Conservation (phyloP, 2,888 invertebrate genomes). For the Eumacrocentrus americanus region DNA sequence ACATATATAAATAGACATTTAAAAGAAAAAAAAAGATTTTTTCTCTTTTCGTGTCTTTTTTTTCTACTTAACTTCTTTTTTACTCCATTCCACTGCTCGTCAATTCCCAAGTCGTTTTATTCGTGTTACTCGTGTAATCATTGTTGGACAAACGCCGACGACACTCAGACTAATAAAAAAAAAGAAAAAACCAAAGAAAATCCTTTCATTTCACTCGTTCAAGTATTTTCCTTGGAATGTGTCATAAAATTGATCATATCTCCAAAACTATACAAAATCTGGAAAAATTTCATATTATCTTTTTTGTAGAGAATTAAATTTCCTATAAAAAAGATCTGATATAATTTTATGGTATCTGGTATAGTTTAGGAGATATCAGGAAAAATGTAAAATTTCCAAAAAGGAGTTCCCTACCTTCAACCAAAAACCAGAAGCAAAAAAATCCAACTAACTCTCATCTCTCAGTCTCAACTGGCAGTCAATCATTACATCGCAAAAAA, state of each 20-base stretch:
- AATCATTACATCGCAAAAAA: no score
- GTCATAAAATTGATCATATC: background rate
- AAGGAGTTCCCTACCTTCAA: no score
- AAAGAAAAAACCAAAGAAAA: background rate
- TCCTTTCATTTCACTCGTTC: background rate
- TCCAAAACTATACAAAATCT: background rate
- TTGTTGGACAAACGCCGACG: background rate
- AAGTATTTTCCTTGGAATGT: background rate
- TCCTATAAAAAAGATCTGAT: background rate
- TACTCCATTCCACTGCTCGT: background rate
- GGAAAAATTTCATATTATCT: background rate
- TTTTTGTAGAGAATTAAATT: background rate
- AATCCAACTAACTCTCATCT: no score
- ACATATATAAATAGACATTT: conserved; percentile 12
- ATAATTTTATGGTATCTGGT: no score
- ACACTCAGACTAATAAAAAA: background rate
- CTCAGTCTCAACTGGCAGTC: no score
- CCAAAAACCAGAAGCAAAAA: no score
- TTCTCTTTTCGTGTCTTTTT: conserved; percentile 29
- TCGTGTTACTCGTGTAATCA: background rate
- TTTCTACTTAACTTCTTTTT: conserved; percentile 9
- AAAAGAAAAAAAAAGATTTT: conserved; percentile 23
- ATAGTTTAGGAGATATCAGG: no score
- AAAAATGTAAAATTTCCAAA: no score
- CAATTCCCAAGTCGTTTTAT: background rate